phyloP scores from a whole-genome alignment of 2,888 invertebrate species.

The Brachynemurus nebulosus region DNA sequence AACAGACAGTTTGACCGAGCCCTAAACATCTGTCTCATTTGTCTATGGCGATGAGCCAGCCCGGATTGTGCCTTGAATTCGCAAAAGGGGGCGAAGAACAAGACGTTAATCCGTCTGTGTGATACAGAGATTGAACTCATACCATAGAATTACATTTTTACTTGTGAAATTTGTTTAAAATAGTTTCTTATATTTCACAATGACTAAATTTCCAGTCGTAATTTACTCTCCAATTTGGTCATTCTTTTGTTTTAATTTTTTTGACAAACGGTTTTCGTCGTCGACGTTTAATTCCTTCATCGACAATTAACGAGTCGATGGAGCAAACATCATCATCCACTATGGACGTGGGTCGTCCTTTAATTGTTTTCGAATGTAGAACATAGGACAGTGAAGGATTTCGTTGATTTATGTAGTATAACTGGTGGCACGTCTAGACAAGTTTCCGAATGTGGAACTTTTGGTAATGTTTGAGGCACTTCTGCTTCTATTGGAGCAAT shows the following conservation, averaged over 20 bases:
- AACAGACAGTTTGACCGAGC: too few relatives aligned
- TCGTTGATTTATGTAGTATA: constrained; percentile 13
- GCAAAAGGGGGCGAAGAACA: too few relatives aligned
- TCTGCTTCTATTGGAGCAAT: constrained; percentile 22
- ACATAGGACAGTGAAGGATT: constrained; percentile 13
- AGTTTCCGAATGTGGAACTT: constrained; percentile 38
- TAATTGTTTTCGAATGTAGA: constrained; percentile 22
- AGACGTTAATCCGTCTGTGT: too few relatives aligned
- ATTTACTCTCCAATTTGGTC: too few relatives aligned
- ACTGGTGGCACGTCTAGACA: constrained; percentile 27
- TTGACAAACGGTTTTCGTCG: constrained; percentile 45
- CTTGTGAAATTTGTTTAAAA: too few relatives aligned
- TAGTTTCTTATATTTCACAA: too few relatives aligned
- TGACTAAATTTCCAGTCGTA: too few relatives aligned
- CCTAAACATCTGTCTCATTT: too few relatives aligned
- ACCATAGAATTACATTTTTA: too few relatives aligned
- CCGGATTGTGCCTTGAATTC: too few relatives aligned
- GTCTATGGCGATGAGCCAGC: too few relatives aligned
- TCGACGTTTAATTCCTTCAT: constrained; percentile 45
- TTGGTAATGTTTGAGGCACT: constrained; percentile 27
- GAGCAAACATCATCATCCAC: constrained; percentile 54
- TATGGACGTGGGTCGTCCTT: constrained; percentile 24
- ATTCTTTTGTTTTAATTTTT: constrained; percentile 35
- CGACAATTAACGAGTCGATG: constrained; percentile 54
- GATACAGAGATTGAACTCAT: too few relatives aligned